phyloP scores from a whole-genome alignment of 2,888 invertebrate species.

The Stenurella melanura region DNA sequence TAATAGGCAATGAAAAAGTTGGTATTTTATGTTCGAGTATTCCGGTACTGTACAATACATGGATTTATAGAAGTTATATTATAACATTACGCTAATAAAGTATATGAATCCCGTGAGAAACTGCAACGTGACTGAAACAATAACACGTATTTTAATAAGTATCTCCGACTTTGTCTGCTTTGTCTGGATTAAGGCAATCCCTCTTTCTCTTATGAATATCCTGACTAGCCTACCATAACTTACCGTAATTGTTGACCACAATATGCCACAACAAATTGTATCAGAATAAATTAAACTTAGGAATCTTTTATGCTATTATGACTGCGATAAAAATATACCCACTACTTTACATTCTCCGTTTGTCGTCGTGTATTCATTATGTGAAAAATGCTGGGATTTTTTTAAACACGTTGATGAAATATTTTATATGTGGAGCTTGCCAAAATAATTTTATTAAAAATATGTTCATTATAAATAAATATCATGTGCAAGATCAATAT shows the following conservation, averaged over 20 bases:
- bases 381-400: constrained; percentile 37
- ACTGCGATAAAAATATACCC: constrained; percentile 43
- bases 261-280: constrained; percentile 68
- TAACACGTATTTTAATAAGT: constrained; percentile 74
- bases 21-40: constrained; percentile 20
- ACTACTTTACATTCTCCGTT: constrained; percentile 41
- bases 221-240: constrained; percentile 67
- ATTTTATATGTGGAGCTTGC: constrained; percentile 37
- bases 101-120: constrained; percentile 73
- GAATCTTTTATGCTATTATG: constrained; percentile 54
- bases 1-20: background rate
- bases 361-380: constrained; percentile 40
- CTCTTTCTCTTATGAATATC: constrained; percentile 56
- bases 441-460: constrained; percentile 42
- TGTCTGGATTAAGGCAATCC: constrained; percentile 30
- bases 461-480: constrained; percentile 41
- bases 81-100: constrained; percentile 67
- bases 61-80: constrained; percentile 62
- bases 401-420: constrained; percentile 39
- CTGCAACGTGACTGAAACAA: constrained; percentile 74
- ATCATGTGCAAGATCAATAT: constrained; percentile 40
- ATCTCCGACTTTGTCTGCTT: constrained; percentile 63
- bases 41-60: constrained; percentile 47
- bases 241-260: constrained; percentile 68
- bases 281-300: constrained; percentile 61